phyloP scores from a whole-genome alignment of 2,888 invertebrate species.

The Lydus trimaculatus region DNA sequence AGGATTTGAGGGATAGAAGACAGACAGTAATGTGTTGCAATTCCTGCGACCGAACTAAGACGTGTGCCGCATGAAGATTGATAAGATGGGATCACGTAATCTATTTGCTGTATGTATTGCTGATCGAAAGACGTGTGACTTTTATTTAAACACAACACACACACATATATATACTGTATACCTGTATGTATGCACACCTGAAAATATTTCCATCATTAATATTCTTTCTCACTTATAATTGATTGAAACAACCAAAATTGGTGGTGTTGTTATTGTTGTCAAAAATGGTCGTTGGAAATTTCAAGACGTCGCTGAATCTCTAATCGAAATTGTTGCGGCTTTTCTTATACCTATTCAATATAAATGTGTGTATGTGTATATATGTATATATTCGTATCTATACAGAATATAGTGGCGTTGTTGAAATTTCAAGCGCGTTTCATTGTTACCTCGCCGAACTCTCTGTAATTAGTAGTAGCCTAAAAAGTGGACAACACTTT shows the following conservation, averaged over 20 bases:
- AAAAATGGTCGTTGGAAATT: neutral
- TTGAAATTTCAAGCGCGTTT: conserved; percentile 43
- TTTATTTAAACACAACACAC: conserved; percentile 53
- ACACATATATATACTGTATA: conserved; percentile 48
- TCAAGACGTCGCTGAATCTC: neutral
- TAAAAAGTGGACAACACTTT: conserved; percentile 50
- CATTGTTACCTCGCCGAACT: conserved; percentile 40
- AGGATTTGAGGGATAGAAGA: conserved; percentile 27
- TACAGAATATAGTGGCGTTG: conserved; percentile 32
- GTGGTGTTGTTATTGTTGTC: neutral
- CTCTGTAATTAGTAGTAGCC: conserved; percentile 47
- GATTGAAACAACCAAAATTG: neutral
- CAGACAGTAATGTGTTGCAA: conserved; percentile 54
- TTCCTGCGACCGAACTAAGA: conserved; percentile 52
- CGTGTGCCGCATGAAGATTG: conserved; percentile 53
- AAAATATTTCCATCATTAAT: conserved; percentile 28
- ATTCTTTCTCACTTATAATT: neutral
- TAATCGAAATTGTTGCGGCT: conserved; percentile 16
- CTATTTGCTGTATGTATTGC: conserved; percentile 57
- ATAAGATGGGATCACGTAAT: conserved; percentile 60
- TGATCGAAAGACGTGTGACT: conserved; percentile 51
- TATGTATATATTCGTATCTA: neutral
- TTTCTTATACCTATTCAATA: too few species aligned
- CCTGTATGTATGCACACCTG: conserved; percentile 12
- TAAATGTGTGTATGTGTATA: neutral